A percentile compares a stretch with the other conserved stretches of the same genome.
Conservation (phyloP, 2,113 vertebrate species). For the Ramphastos sulfuratus region DNA sequence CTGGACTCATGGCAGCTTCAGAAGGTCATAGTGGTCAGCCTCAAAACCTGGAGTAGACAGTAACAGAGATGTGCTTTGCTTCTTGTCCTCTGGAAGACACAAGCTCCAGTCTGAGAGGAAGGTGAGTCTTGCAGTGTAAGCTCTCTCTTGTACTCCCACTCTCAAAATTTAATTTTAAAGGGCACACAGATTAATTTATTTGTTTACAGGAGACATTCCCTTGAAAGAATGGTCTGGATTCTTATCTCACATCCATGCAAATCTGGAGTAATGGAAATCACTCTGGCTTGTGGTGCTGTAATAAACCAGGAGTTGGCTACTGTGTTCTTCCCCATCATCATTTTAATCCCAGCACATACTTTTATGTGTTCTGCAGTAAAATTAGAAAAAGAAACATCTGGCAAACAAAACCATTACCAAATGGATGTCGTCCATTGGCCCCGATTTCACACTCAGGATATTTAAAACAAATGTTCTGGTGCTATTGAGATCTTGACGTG, state of each 20-base stretch:
- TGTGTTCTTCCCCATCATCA: not conserved
- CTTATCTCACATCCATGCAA: not conserved
- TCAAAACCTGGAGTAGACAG: not conserved
- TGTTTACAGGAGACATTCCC: not conserved
- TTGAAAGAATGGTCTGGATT: not conserved
- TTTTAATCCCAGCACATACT: constrained; percentile 9
- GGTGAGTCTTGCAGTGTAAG: not conserved
- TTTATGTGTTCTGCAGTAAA: not conserved
- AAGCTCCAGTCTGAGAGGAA: not conserved
- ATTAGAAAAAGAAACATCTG: constrained; percentile 49
- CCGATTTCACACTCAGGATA: constrained; percentile 32
- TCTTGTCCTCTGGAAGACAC: not conserved
- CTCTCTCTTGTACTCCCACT: not conserved
- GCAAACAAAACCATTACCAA: not conserved
- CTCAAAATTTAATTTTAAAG: not conserved
- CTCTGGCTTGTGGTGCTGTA: not conserved
- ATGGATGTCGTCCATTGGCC: constrained; percentile 28
- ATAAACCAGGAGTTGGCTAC: constrained; percentile 1
- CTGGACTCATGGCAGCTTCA: not conserved
- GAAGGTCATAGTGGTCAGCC: not conserved
- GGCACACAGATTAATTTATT: not conserved
- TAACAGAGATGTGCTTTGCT: not conserved
- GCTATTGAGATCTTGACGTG: constrained; percentile 54
- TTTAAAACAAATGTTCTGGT: constrained; percentile 65
- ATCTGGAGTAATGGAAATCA: not conserved